phyloP scores from a whole-genome alignment of 2,113 vertebrate genomes.

The Paracanthobrama guichenoti region DNA sequence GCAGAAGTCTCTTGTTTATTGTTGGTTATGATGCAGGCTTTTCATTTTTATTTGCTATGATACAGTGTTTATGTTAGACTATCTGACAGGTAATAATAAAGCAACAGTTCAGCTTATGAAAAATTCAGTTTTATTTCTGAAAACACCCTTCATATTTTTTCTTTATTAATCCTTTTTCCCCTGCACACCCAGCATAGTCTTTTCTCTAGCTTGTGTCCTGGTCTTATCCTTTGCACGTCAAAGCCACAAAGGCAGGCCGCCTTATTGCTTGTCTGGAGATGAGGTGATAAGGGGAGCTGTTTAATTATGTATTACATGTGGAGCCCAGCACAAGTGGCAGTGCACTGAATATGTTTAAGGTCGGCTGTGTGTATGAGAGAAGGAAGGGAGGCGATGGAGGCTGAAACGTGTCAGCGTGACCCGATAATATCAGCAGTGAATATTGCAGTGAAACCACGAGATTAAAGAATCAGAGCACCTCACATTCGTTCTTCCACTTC shows the following conservation, averaged over 20 bases:
- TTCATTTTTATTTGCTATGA: constrained; percentile 34
- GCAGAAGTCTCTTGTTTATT: not conserved
- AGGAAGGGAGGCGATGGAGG: constrained; percentile 4
- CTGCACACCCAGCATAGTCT: not conserved
- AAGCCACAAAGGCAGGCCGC: constrained; percentile 21
- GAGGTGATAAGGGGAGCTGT: constrained; percentile 45
- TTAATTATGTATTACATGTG: constrained; percentile 53
- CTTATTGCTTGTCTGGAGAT: constrained; percentile 52
- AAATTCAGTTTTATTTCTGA: not conserved
- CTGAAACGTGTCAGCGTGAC: constrained; percentile 10
- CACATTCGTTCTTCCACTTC: not conserved
- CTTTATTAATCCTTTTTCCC: not conserved
- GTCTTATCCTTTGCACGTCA: constrained; percentile 42
- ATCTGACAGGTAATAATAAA: constrained; percentile 63
- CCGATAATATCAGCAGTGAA: constrained; percentile 8
- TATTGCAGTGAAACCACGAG: not conserved
- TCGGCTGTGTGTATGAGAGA: constrained; percentile 16
- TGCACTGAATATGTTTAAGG: constrained; percentile 20
- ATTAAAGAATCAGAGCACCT: not conserved
- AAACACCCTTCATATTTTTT: not conserved
- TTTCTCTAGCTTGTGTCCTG: not conserved
- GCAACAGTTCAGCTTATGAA: constrained; percentile 48
- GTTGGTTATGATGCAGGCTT: not conserved
- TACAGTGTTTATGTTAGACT: constrained; percentile 54
- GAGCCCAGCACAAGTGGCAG: constrained; percentile 29